Conservation (phyloP, 1,140 invertebrate species). For the Bombus difficillimus region DNA sequence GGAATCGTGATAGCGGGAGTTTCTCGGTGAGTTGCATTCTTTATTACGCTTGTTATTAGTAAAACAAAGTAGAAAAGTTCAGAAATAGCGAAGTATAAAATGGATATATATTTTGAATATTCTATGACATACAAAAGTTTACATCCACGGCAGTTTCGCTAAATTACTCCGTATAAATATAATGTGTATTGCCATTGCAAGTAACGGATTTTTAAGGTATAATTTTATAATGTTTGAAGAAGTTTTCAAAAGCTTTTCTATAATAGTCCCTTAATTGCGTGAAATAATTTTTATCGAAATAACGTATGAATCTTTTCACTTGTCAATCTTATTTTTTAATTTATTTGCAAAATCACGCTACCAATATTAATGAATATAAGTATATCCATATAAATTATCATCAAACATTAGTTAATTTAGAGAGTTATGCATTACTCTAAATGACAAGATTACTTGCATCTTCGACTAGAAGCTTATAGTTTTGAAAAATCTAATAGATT, state of each 20-base stretch:
- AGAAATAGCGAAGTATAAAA: constrained; percentile 35
- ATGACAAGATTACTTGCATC: background rate
- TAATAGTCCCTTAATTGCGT: background rate
- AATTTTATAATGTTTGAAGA: background rate
- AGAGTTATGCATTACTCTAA: background rate
- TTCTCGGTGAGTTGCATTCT: too few relatives aligned
- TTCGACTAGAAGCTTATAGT: constrained; percentile 14
- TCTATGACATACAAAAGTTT: constrained; percentile 29
- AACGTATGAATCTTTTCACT: background rate
- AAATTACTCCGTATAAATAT: constrained; percentile 18
- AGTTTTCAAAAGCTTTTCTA: background rate
- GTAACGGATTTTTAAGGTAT: background rate
- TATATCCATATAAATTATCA: background rate
- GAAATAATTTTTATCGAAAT: background rate
- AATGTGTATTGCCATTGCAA: background rate
- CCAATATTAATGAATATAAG: background rate
- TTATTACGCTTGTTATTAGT: background rate
- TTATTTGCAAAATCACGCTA: background rate
- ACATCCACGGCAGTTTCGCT: constrained; percentile 5
- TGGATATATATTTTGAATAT: constrained; percentile 23
- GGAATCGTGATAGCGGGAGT: background rate
- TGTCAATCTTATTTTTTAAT: background rate
- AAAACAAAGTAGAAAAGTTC: background rate
- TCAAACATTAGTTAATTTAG: background rate
- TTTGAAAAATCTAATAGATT: background rate